Evolutionary conservation across 1,140 invertebrate genomes (phyloP).

Genomic region (Mizuhopecten yessoensis): DNA sequence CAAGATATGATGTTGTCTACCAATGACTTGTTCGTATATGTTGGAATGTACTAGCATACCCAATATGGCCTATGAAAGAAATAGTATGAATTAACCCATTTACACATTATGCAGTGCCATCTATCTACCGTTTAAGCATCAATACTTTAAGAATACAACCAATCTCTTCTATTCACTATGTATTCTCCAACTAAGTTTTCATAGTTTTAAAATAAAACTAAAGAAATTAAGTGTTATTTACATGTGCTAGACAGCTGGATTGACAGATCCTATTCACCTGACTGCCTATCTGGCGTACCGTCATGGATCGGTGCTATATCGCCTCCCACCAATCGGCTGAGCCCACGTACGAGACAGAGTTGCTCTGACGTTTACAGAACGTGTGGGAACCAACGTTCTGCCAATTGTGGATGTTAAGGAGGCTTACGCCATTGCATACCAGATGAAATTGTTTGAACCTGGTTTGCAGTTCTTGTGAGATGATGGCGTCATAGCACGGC

Average conservation of each 20-base stretch:
- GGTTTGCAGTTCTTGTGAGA: too few species aligned
- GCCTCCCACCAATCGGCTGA: neutral
- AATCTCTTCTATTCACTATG: too few species aligned
- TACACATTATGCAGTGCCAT: too few species aligned
- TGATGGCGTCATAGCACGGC: too few species aligned
- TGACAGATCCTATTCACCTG: slow-evolving; percentile 37
- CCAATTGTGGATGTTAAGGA: neutral
- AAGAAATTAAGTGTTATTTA: neutral
- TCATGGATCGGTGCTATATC: slow-evolving; percentile 7
- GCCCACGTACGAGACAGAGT: neutral
- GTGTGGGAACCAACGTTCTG: slow-evolving; percentile 28
- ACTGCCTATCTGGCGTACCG: slow-evolving; percentile 1
- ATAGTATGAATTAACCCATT: too few species aligned
- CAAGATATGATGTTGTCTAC: too few species aligned
- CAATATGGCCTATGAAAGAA: too few species aligned
- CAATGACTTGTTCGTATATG: too few species aligned
- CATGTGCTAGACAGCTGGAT: slow-evolving; percentile 23
- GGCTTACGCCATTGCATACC: neutral
- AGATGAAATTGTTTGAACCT: too few species aligned
- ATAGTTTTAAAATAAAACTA: slow-evolving; percentile 40
- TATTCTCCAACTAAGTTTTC: neutral
- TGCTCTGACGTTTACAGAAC: neutral
- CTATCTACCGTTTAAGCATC: too few species aligned
- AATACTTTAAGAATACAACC: too few species aligned
- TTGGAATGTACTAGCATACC: too few species aligned